These are phyloP conservation scores for Ictalurus furcatus DNA, from an alignment of 2,113 vertebrate genomes.

Conservation along the genomic window DNA sequence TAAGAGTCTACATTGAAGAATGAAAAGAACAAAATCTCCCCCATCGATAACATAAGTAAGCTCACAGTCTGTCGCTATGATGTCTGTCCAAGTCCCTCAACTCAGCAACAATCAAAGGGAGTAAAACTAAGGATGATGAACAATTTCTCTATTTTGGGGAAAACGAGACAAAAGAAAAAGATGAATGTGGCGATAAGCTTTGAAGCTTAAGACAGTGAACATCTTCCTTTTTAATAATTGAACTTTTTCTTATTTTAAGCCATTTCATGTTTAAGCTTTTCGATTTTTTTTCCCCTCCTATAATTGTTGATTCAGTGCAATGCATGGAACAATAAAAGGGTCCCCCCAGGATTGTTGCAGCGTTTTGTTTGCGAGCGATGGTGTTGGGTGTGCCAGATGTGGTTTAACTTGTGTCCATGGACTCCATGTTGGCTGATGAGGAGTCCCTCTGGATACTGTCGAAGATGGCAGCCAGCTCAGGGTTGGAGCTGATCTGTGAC, in stretches of 20 bases:
- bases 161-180: slow-evolving; percentile 57
- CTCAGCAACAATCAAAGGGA: slow-evolving; percentile 61
- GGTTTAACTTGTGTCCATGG: slow-evolving; percentile 97
- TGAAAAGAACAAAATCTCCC: slow-evolving; percentile 56
- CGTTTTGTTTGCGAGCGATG: slow-evolving; percentile 57
- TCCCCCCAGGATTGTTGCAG: slow-evolving; percentile 66
- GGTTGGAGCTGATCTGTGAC: slow-evolving; percentile 98
- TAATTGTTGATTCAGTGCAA: slow-evolving; percentile 92
- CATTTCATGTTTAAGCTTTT: slow-evolving; percentile 47
- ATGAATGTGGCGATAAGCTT: slow-evolving; percentile 83
- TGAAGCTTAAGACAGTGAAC: slow-evolving; percentile 61
- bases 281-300: slow-evolving; percentile 67
- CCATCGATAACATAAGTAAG: slow-evolving; percentile 56
- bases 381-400: slow-evolving; percentile 12
- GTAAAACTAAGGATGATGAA: slow-evolving; percentile 76
- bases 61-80: slow-evolving; percentile 56
- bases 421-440: slow-evolving; percentile 95
- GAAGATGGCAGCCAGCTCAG: slow-evolving; percentile 96
- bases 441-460: slow-evolving; percentile 99
- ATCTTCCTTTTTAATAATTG: slow-evolving; percentile 57
- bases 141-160: slow-evolving; percentile 65
- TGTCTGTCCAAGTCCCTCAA: slow-evolving; percentile 61
- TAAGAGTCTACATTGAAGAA: slow-evolving; percentile 49
- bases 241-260: slow-evolving; percentile 75
- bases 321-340: slow-evolving; percentile 82